Conservation (phyloP, 2,888 invertebrate species). For the Enchytraeus crypticus region DNA sequence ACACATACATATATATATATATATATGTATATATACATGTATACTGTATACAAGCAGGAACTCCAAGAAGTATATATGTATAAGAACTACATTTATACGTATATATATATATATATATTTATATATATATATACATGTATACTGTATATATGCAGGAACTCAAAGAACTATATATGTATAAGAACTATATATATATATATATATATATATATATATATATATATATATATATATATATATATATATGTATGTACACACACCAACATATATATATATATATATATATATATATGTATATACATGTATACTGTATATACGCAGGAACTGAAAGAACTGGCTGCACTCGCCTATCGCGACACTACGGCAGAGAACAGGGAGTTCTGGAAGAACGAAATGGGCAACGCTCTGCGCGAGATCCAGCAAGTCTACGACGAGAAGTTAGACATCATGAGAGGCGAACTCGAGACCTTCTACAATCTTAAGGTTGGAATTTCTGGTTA, state of each 20-base stretch:
- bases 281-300: no score
- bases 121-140: background rate
- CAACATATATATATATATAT: background rate
- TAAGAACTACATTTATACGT: no score
- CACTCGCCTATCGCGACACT: conserved; percentile 52
- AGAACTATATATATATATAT: no score
- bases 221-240: conserved; percentile 1
- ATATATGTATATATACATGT: background rate
- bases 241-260: no score
- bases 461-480: conserved; percentile 53
- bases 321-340: conserved; percentile 52
- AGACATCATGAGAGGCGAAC: conserved; percentile 48
- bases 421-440: conserved; percentile 51
- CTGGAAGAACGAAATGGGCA: conserved; percentile 53
- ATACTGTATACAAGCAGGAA: background rate
- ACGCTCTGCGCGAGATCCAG: conserved; percentile 53
- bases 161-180: no score
- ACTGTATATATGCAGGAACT: no score
- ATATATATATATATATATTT: conserved; percentile 1
- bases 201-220: background rate
- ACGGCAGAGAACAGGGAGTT: conserved; percentile 53
- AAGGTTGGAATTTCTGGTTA: no score
- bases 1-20: background rate
- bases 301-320: no score
- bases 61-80: no score